These are phyloP conservation scores for Operophtera brumata DNA, from an alignment of 2,888 invertebrate genomes.

Conservation along the genomic window DNA sequence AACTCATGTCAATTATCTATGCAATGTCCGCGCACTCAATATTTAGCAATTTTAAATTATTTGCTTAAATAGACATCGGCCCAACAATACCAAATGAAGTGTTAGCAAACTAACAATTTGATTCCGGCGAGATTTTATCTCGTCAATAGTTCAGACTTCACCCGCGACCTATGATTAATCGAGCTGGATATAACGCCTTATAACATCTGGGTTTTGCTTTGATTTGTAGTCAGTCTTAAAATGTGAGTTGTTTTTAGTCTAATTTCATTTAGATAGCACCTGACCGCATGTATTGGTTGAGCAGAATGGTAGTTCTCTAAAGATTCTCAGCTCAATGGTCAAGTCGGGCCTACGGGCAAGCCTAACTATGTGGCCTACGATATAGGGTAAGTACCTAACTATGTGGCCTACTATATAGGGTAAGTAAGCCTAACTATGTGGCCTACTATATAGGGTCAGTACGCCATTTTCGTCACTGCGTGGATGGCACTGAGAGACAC, in stretches of 20 bases:
- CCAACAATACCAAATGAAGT: slow-evolving; percentile 14
- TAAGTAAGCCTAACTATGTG: too few species aligned
- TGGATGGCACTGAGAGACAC: too few species aligned
- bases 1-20: background rate
- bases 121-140: slow-evolving; percentile 36
- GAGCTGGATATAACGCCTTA: slow-evolving; percentile 21
- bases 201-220: slow-evolving; percentile 15
- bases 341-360: too few species aligned
- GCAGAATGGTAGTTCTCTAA: too few species aligned
- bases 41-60: slow-evolving; percentile 8
- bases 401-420: too few species aligned
- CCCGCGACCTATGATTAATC: slow-evolving; percentile 33
- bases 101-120: slow-evolving; percentile 30
- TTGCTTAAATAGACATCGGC: slow-evolving; percentile 3
- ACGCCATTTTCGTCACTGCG: too few species aligned
- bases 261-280: too few species aligned
- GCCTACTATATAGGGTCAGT: too few species aligned
- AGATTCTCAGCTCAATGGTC: too few species aligned
- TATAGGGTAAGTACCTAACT: too few species aligned
- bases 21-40: background rate
- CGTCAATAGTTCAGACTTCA: slow-evolving; percentile 36
- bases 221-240: slow-evolving; percentile 10
- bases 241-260: background rate
- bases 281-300: too few species aligned
- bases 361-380: too few species aligned